Evolutionary conservation across 2,113 vertebrate species (phyloP).

Genomic region (Chrysemys picta): DNA sequence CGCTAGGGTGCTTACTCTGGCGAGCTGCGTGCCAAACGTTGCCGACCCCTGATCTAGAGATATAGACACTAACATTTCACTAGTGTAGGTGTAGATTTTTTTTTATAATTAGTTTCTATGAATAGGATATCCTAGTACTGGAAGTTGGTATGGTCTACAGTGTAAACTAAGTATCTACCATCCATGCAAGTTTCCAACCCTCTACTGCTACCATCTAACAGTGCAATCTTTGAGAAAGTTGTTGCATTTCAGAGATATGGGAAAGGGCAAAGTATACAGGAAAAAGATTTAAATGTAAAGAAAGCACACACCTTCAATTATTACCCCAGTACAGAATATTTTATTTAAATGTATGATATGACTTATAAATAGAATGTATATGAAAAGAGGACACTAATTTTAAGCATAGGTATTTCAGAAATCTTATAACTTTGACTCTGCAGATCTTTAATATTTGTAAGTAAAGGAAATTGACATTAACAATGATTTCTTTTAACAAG

Average conservation of each 20-base stretch:
- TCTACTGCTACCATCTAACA: background rate
- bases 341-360: background rate
- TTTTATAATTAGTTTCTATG: background rate
- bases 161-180: background rate
- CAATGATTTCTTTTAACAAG: background rate
- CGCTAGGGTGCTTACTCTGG: no score
- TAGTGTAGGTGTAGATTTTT: fast-evolving
- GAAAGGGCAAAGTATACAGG: background rate
- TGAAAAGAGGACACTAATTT: background rate
- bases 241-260: background rate
- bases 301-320: background rate
- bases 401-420: background rate
- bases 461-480: background rate
- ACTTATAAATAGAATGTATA: background rate
- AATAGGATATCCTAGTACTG: background rate
- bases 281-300: background rate
- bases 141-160: background rate
- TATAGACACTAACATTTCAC: fast-evolving
- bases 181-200: background rate
- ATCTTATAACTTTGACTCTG: background rate
- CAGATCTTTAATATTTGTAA: background rate
- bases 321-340: background rate
- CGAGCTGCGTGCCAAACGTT: no score
- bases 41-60: background rate
- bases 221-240: background rate